These are phyloP conservation scores for Botrylloides violaceus DNA, from an alignment of 23 tunicate genomes.

Conservation along the genomic window DNA sequence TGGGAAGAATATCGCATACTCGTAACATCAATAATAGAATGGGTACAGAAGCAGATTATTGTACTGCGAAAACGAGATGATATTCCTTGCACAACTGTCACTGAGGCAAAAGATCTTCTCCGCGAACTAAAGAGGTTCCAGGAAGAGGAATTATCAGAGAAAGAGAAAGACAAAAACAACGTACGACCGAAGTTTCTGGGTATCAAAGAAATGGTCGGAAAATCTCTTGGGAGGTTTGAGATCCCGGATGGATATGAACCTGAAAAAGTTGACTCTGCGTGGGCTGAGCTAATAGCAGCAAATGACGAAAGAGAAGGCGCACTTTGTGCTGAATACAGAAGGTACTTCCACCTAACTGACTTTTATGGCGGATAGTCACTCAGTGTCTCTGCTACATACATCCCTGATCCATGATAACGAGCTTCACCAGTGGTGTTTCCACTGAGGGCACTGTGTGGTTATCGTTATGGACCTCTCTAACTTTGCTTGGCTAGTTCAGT, in stretches of 20 bases:
- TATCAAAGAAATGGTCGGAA: slow-evolving; percentile 36
- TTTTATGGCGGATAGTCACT: too few relatives aligned
- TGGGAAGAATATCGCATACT: slow-evolving; percentile 75
- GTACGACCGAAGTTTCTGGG: slow-evolving; percentile 43
- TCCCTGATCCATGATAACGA: too few relatives aligned
- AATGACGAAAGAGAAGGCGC: slow-evolving; percentile 35
- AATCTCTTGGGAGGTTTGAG: slow-evolving; percentile 56
- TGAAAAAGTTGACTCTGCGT: slow-evolving; percentile 28
- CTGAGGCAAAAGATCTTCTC: slow-evolving; percentile 46
- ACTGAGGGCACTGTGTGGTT: too few relatives aligned
- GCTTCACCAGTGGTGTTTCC: too few relatives aligned
- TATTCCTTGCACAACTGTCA: slow-evolving; percentile 33
- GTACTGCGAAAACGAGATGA: slow-evolving; percentile 49
- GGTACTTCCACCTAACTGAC: too few relatives aligned
- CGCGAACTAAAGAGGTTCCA: slow-evolving; percentile 62
- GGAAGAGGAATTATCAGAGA: slow-evolving; percentile 40
- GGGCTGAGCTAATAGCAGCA: slow-evolving; percentile 43
- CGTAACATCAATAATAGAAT: slow-evolving; percentile 46
- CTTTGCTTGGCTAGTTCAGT: too few relatives aligned
- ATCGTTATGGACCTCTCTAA: too few relatives aligned
- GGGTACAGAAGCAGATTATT: slow-evolving; percentile 68
- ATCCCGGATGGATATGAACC: slow-evolving; percentile 50
- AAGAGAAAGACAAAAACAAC: slow-evolving; percentile 57
- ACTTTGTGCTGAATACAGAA: slow-evolving; percentile 28
- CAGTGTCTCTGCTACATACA: too few relatives aligned